Evolutionary conservation across 2,888 invertebrate genomes (phyloP), one percentile per base, ranked within the genome.

Genomic region (Pelosia muscerda): DNA sequence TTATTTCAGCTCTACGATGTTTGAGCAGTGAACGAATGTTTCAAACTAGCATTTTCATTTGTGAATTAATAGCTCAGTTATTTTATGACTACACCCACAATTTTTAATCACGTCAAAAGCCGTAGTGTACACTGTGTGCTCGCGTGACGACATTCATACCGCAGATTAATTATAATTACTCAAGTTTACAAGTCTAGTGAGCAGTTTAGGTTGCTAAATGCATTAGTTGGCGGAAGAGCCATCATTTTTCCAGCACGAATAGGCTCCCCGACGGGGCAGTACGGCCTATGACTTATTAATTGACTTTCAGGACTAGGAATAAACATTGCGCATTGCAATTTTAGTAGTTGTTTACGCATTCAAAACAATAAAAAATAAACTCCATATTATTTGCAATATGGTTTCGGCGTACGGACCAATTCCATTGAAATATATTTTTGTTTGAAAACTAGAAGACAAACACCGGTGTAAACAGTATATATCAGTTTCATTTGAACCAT

Each of bases 151-250:
- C 65, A 68, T 64, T 65, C 42, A 65, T 63, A 34, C 54, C 53
- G 23, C 53, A 68, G 22, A 67, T 68, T 60, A 66, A 49, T 49
- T 49, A 49, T 72, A 68, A 72, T 68, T 66, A 68, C 62, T 66
- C 62, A 72, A 72, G 66, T 72, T 72, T 60, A 60, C 63, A 68
- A 66, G 63, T 64, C 64, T 67, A 70, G 66, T 68, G 68, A 68
- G 68, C 65, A 61, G 61, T 69, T 69, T 58, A 66, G 68, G 72
- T 71, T 60, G 54, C 58, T 69, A 66, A 72, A 66, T 72, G 68
- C 68, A 49, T 49, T 49, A 49, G 49, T 49, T 49, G 49, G n/a
- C 42, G 42, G 42, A 42, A 42, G 42, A 42, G 42, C 49, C 57
- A 57, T 26, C 57, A 25, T 49, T 42, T 10, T 19, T 26, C n/a